Conservation (phyloP, 2,888 invertebrate species). For the Aleiodes leptofemur region DNA sequence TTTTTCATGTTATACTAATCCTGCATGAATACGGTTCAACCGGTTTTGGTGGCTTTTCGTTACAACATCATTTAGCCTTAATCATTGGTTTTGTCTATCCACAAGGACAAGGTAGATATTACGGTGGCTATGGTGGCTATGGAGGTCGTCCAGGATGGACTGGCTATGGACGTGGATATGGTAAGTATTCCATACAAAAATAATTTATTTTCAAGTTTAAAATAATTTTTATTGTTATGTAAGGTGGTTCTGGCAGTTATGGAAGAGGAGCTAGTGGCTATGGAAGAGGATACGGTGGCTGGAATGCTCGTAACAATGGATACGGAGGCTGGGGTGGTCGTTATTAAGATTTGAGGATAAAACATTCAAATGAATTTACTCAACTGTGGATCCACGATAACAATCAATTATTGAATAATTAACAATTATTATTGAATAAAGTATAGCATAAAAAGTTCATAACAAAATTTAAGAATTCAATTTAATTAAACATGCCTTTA, state of each 20-base stretch:
- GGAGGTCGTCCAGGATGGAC: slow-evolving; percentile 7
- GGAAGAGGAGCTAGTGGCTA: no score
- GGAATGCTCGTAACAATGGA: neutral
- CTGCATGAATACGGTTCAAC: slow-evolving; percentile 14
- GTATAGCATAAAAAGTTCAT: no score
- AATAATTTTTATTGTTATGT: no score
- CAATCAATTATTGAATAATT: no score
- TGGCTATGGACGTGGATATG: slow-evolving; percentile 9
- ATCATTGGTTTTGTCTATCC: neutral
- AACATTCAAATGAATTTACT: no score
- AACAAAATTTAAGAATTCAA: no score
- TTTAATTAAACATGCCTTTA: no score
- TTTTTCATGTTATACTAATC: slow-evolving; percentile 19
- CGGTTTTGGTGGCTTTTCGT: neutral
- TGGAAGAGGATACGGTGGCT: no score
- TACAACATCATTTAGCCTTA: neutral
- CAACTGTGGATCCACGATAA: no score
- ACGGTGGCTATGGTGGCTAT: slow-evolving; percentile 29
- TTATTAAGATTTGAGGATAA: neutral
- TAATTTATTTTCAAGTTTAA: no score
- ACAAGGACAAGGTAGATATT: neutral
- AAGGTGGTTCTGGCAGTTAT: neutral
- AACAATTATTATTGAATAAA: no score
- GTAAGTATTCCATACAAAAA: neutral
- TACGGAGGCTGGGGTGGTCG: neutral